A percentile compares a stretch with the other conserved stretches of the same genome.
Conservation (phyloP, 1,140 invertebrate genomes). For the Trichoplusia ni region DNA sequence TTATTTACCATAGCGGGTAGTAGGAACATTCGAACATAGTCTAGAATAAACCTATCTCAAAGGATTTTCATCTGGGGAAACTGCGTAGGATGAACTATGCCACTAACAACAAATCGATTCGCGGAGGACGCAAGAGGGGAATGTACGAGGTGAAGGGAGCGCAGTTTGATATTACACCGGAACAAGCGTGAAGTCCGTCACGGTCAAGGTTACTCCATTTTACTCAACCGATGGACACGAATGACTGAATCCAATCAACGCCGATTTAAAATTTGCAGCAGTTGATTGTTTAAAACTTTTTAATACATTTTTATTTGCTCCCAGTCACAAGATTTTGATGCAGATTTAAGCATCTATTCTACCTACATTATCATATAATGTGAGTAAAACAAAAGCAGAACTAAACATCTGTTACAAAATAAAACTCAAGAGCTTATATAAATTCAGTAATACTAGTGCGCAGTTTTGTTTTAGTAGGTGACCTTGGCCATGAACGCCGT, state of each 20-base stretch:
- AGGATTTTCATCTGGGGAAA: not conserved
- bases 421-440: slow-evolving; percentile 26
- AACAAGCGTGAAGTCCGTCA: slow-evolving; percentile 48
- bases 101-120: slow-evolving; percentile 50
- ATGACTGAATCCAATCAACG: slow-evolving; percentile 45
- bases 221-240: slow-evolving; percentile 37
- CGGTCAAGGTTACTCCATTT: slow-evolving; percentile 63
- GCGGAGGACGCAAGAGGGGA: slow-evolving; percentile 39
- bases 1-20: too few species aligned
- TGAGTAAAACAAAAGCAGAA: not conserved
- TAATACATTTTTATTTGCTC: too few species aligned
- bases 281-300: not conserved
- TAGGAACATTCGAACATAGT: too few species aligned
- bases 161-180: slow-evolving; percentile 43
- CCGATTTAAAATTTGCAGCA: slow-evolving; percentile 19
- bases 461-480: slow-evolving; percentile 75
- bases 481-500: slow-evolving; percentile 77
- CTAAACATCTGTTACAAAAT: not conserved
- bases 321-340: too few species aligned
- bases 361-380: not conserved
- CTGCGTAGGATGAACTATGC: not conserved
- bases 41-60: too few species aligned
- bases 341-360: too few species aligned
- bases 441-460: slow-evolving; percentile 53
- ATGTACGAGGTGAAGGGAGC: slow-evolving; percentile 34